Conservation (phyloP, 1,140 invertebrate genomes). For the Tachypleus tridentatus region DNA sequence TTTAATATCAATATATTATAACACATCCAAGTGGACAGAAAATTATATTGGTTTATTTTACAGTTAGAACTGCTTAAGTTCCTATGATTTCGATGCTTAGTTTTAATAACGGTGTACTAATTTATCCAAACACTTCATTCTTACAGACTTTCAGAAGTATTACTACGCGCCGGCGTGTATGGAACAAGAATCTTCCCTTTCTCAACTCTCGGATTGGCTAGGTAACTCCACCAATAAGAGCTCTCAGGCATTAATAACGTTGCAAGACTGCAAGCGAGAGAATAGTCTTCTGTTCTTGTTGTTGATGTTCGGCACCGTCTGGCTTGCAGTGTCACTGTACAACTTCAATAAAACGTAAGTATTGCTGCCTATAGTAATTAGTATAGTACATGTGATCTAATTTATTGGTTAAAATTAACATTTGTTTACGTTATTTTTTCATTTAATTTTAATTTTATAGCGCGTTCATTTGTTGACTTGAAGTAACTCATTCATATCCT, state of each 20-base stretch:
- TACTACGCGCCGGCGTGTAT: slow-evolving; percentile 37
- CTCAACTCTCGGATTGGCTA: slow-evolving; percentile 10
- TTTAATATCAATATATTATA: too few species aligned
- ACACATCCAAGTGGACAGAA: too few species aligned
- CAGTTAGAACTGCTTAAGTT: too few species aligned
- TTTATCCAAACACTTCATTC: neutral
- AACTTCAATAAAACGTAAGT: slow-evolving; percentile 53
- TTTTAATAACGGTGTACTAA: too few species aligned
- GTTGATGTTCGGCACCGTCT: slow-evolving; percentile 50
- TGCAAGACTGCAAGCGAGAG: slow-evolving; percentile 38
- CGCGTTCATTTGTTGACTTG: too few species aligned
- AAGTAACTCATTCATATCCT: too few species aligned
- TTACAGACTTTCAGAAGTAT: slow-evolving; percentile 42
- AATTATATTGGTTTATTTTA: too few species aligned
- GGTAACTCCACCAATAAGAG: slow-evolving; percentile 17
- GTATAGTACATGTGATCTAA: too few species aligned
- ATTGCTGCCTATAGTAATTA: neutral
- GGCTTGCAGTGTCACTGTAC: slow-evolving; percentile 48
- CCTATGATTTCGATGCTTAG: too few species aligned
- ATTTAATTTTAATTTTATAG: too few species aligned
- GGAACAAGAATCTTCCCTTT: slow-evolving; percentile 13
- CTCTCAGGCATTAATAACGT: slow-evolving; percentile 1
- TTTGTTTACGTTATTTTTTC: too few species aligned
- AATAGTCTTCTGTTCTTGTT: slow-evolving; percentile 48
- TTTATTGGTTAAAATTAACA: too few species aligned